These are phyloP conservation scores for Polypedilum vanderplanki DNA, from an alignment of 1,140 invertebrate species.

Conservation along the genomic window DNA sequence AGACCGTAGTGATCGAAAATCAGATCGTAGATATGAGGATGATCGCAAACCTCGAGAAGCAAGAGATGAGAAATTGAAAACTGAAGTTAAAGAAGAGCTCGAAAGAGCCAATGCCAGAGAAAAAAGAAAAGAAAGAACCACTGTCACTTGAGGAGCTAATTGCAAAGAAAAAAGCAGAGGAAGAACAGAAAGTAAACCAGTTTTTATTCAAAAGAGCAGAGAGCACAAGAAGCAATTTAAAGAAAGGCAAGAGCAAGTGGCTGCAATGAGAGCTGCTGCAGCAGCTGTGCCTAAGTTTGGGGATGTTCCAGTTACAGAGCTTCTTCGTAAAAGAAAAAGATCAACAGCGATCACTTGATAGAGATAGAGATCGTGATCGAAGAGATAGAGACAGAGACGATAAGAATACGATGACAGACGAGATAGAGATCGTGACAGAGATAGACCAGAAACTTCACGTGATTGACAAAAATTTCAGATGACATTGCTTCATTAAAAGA, in stretches of 20 bases:
- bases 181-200: constrained; percentile 90
- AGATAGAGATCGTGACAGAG: constrained; percentile 40
- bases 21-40: constrained; percentile 41
- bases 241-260: constrained; percentile 79
- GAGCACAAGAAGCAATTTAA: constrained; percentile 80
- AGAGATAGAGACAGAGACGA: constrained; percentile 39
- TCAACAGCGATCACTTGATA: constrained; percentile 42
- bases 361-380: constrained; percentile 40
- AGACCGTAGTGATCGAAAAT: constrained; percentile 37
- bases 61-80: constrained; percentile 43
- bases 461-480: constrained; percentile 47
- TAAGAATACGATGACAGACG: constrained; percentile 40
- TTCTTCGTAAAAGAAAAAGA: constrained; percentile 42
- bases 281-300: constrained; percentile 22
- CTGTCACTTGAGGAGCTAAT: constrained; percentile 93
- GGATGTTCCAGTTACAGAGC: constrained; percentile 29
- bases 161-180: constrained; percentile 93
- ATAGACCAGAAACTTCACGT: constrained; percentile 30
- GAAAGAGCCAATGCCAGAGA: constrained; percentile 43
- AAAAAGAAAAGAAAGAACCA: constrained; percentile 71
- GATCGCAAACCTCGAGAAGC: constrained; percentile 47
- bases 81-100: constrained; percentile 44
- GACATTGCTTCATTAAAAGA: constrained; percentile 68
- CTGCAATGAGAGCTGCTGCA: constrained; percentile 49
- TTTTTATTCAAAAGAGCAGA: constrained; percentile 96